Evolutionary conservation across 2,888 invertebrate species (phyloP), one percentile per base, ranked within the genome.

Genomic region (Notodonta dromedarius): DNA sequence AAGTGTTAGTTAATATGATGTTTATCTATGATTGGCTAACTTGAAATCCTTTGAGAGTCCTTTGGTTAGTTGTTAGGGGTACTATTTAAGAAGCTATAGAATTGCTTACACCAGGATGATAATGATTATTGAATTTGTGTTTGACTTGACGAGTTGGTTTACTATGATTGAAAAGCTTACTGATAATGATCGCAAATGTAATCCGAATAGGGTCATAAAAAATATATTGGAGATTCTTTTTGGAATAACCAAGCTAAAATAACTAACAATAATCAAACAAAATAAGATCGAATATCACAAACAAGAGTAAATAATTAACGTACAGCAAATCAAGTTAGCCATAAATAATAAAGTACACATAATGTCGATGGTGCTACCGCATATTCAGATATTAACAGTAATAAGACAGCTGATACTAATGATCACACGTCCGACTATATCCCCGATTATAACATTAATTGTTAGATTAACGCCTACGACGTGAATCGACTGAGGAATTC

Each of bases 401-500:
- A 73, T 67, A 50, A 24, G 73, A 67, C 63, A 59, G 13, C 39
- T 39, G 39, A 39, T 54, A 35, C 53, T 53, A 35, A 35, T 66
- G 64, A 70, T 66, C 53, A 56, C 53, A 56, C 58, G 67, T 61
- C 64, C 48, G 67, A 75, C 72, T 63, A 70, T 13, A 24, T 24
- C 24, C 24, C 24, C 24, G 24, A 32, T 40, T 6, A 63, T 65
- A 13, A 63, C 56, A 61, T 70, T 67, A 61, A 48, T 56, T 60
- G 73, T 62, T 75, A 67, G 63, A 70, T 73, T 74, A 65, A 57
- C 52, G 57, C 56, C 62, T 40, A 54, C 24, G 53, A 50, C 54
- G 46, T 16, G 46, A 42, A 54, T 52, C 59, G 56, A 65, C 57
- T 62, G 56, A 3, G 52, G 52, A 52, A 52, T 52, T 32, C 11